Base-by-base conservation (phyloP, 2,113 vertebrate genomes). In the Neotoma lepida region DNA sequence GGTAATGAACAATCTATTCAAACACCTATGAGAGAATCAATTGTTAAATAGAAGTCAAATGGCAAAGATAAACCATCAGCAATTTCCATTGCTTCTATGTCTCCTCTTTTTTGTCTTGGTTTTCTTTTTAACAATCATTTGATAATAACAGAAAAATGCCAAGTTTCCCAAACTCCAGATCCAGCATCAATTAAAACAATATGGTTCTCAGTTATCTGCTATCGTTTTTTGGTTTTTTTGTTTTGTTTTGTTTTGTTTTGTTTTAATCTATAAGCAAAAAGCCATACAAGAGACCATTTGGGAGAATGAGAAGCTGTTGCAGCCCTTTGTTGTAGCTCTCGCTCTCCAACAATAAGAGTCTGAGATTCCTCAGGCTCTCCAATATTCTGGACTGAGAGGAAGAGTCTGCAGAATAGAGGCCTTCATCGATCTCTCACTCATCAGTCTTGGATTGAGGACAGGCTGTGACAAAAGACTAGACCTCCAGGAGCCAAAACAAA, bases 401-500 rank as follows among this genome's bases (percentile, higher is more conserved):
- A 70, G 18, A 70, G 9, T 54, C 88, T 15, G 33, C 68, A 73
- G 44, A 85, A 89, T 28, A 49, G 46, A 94, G 22, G 22, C 33
- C 58, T 54, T 41, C 44, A 68, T 44, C 24, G 73, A 10, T 81
- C 49, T 85, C 51, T 14, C 58, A 51, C 49, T 93, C 46, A 44
- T 80, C 64, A 81, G 30, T 74, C 35, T 70, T 54, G 39, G 61
- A n/a, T 20, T 78, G 90, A 81, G 68, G 49, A 74, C 61, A 86
- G 76, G 4, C 58, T 91, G 71, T 93, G 64, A 90, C 28, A 56
- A 96, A 93, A 93, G n/a, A 73, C 78, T 86, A 74, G 17, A 35
- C 89, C 30, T 91, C 78, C 6, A 87, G 80, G 71, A 96, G 86
- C 18, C n/a, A 63, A 86, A 88, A 70, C 22, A 39, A 95, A 96